Evolutionary conservation across 2,888 invertebrate species (phyloP), one percentile per base, ranked within the genome.

Genomic region (Pocota personata): DNA sequence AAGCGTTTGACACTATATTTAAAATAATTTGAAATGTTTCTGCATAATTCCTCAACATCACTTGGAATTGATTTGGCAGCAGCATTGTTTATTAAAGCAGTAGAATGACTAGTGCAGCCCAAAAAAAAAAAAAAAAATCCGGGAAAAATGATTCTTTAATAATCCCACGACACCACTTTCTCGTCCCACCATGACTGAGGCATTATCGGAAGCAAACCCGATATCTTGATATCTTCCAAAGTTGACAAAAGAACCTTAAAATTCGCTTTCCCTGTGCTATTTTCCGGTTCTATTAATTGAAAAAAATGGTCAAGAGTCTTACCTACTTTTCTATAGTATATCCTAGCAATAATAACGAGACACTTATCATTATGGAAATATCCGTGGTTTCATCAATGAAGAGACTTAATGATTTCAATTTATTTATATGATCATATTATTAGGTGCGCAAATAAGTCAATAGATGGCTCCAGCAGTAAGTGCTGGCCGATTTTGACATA

Each of bases 121-220:
- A 71, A 58, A 37, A 76, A 58, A n/a, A 62, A 71, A 55, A 58
- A n/a, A 62, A 71, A 55, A 76, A 57, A 32, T 57, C 10, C 19
- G 37, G 48, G 3, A 64, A 10, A 48, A 6, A 6, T 12, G 3
- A 2, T 40, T 58, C 4, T 57, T 57, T 21, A 21, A 14, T 16
- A 57, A 35, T 19, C 16, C 57, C 0, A 40, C 64, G 30, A 76
- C 52, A n/a, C 58, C 73, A 80, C 7, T 75, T 1, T 52, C 60
- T 50, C 30, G 14, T n/a, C 72, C 79, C 10, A 82, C 46, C 76
- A 76, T 76, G 30, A 57, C 40, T 8, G 82, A 60, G 12, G 75
- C 76, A 30, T 82, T 77, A 16, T 76, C 76, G 4, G 58, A 76
- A n/a, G 72, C 76, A 48, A 82, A 71, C 12, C 82, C 71, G 19